A percentile compares a stretch with the other conserved stretches of the same genome.
Conservation (phyloP, 2,113 vertebrate genomes). For the Grallaria varia region DNA sequence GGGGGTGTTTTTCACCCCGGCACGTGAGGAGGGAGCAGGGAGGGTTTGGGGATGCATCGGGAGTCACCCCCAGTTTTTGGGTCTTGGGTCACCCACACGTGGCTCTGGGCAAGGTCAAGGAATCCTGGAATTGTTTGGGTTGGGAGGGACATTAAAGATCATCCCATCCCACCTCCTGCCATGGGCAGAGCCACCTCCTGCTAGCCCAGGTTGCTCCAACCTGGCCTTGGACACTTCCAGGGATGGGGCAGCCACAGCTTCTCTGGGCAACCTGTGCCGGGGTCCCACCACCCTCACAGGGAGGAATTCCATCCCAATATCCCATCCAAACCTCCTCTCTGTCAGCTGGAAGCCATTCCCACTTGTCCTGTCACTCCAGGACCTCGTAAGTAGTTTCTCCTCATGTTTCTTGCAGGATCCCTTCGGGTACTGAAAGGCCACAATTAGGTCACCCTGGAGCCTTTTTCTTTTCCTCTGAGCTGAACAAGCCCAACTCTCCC, state of each 20-base stretch:
- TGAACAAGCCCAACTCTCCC: background rate
- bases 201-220: background rate
- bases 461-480: background rate
- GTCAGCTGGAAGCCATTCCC: background rate
- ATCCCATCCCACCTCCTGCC: background rate
- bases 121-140: fast-evolving
- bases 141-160: background rate
- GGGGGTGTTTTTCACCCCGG: fast-evolving
- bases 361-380: background rate
- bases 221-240: background rate
- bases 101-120: background rate
- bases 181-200: no score
- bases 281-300: background rate
- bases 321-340: background rate
- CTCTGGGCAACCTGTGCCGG: background rate
- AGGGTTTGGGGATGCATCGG: background rate
- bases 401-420: background rate
- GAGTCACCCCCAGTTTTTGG: no score
- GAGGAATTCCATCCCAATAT: background rate
- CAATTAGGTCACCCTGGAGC: background rate
- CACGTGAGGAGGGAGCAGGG: background rate
- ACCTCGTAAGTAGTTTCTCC: background rate
- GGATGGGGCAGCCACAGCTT: background rate
- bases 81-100: fast-evolving
- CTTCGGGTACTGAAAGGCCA: background rate